Conservation (phyloP, 2,888 invertebrate species). For the Sinodicranocentrus sp. region DNA sequence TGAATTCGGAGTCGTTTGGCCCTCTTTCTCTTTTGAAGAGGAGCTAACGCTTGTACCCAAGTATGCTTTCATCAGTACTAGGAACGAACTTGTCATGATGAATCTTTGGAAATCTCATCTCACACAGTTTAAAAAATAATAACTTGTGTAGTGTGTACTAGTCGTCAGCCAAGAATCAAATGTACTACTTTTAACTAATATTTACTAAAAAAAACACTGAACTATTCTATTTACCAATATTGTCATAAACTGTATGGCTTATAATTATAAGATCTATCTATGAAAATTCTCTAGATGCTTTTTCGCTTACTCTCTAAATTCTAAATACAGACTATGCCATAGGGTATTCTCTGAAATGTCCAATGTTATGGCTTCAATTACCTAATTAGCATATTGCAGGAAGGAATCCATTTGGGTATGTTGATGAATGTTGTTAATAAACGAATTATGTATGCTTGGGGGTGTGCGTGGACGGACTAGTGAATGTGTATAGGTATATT, state of each 20-base stretch:
- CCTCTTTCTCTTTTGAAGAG: slow-evolving; percentile 44
- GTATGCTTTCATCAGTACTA: slow-evolving; percentile 74
- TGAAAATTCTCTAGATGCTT: not conserved
- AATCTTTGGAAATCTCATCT: slow-evolving; percentile 70
- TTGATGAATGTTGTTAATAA: too few relatives aligned
- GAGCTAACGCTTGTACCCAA: slow-evolving; percentile 71
- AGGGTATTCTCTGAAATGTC: too few relatives aligned
- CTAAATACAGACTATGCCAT: too few relatives aligned
- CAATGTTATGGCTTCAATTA: too few relatives aligned
- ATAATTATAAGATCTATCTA: not conserved
- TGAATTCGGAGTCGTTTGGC: slow-evolving; percentile 72
- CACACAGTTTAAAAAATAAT: slow-evolving; percentile 58
- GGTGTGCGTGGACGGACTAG: too few relatives aligned
- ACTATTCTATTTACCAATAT: not conserved
- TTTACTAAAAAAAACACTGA: not conserved
- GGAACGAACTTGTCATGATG: slow-evolving; percentile 70
- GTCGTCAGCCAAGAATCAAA: slow-evolving; percentile 20
- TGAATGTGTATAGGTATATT: too few relatives aligned
- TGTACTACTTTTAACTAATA: slow-evolving; percentile 13
- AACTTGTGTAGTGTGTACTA: slow-evolving; percentile 48
- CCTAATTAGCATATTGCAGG: too few relatives aligned
- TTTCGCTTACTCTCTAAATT: too few relatives aligned
- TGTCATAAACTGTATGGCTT: not conserved
- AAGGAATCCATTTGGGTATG: too few relatives aligned
- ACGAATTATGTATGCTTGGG: too few relatives aligned